Evolutionary conservation across 2,113 vertebrate genomes (phyloP).

Genomic region (Protobothrops mucrosquamatus): DNA sequence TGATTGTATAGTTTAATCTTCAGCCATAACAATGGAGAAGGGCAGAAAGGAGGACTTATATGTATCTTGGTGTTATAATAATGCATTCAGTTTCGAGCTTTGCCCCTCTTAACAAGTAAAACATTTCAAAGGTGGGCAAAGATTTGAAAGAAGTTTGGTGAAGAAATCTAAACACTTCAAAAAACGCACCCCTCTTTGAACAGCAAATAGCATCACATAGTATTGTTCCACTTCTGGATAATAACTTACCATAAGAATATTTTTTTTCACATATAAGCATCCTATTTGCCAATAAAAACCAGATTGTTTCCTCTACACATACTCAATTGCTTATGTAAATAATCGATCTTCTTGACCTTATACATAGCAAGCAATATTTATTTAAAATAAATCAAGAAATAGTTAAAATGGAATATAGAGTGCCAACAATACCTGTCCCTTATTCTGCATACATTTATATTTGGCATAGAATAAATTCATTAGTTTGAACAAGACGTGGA

Average conservation of each 20-base stretch:
- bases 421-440: rapidly evolving
- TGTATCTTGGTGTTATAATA: background rate
- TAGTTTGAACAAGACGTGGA: background rate
- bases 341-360: rapidly evolving
- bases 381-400: rapidly evolving
- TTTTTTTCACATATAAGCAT: background rate
- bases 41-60: background rate
- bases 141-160: background rate
- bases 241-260: background rate
- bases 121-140: background rate
- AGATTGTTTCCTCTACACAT: rapidly evolving
- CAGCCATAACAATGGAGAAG: background rate
- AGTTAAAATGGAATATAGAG: rapidly evolving
- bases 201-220: background rate
- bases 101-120: background rate
- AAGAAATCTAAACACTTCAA: background rate
- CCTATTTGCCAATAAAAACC: background rate
- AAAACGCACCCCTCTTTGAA: background rate
- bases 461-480: background rate
- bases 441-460: background rate
- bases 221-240: background rate
- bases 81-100: background rate
- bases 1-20: background rate
- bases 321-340: background rate
- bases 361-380: rapidly evolving